A percentile compares a stretch with the other conserved stretches of the same genome.
phyloP scores from a whole-genome alignment of 2,888 invertebrate species.

The Microchrysa polita region DNA sequence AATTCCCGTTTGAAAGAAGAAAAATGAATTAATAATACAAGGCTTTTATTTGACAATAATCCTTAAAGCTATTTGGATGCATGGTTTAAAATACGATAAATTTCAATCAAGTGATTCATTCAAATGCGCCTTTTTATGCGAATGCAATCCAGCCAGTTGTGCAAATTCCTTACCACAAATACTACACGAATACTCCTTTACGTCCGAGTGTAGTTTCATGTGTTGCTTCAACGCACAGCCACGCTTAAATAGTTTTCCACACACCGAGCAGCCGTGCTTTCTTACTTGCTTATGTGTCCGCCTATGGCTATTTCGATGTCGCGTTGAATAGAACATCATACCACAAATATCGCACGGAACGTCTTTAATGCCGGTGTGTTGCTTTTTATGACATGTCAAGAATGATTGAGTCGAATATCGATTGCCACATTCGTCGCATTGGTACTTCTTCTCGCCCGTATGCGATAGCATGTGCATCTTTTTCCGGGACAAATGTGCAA shows the following conservation, averaged over 20 bases:
- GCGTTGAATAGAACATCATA: constrained; percentile 70
- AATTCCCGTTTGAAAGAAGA: too few relatives aligned
- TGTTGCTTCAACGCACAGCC: constrained; percentile 68
- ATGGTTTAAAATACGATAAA: too few relatives aligned
- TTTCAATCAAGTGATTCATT: too few relatives aligned
- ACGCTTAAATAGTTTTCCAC: constrained; percentile 68
- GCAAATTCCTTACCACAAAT: constrained; percentile 52
- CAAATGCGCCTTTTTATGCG: constrained; percentile 31
- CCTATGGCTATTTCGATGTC: constrained; percentile 71
- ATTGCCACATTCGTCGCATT: constrained; percentile 72
- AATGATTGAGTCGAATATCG: constrained; percentile 71
- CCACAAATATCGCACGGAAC: constrained; percentile 70
- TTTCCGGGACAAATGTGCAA: constrained; percentile 48
- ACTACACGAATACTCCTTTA: constrained; percentile 51
- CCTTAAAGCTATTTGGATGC: too few relatives aligned
- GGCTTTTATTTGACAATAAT: too few relatives aligned
- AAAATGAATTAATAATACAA: too few relatives aligned
- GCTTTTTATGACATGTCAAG: constrained; percentile 72
- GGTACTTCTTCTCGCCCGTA: constrained; percentile 70
- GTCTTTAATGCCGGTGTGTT: constrained; percentile 70
- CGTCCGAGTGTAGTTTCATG: constrained; percentile 61
- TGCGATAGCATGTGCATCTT: constrained; percentile 69
- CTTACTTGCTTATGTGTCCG: constrained; percentile 69
- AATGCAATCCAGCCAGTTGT: constrained; percentile 49
- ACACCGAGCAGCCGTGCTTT: constrained; percentile 70